phyloP scores from a whole-genome alignment of 2,797 vertebrate genomes.

The Poeciliopsis infans region DNA sequence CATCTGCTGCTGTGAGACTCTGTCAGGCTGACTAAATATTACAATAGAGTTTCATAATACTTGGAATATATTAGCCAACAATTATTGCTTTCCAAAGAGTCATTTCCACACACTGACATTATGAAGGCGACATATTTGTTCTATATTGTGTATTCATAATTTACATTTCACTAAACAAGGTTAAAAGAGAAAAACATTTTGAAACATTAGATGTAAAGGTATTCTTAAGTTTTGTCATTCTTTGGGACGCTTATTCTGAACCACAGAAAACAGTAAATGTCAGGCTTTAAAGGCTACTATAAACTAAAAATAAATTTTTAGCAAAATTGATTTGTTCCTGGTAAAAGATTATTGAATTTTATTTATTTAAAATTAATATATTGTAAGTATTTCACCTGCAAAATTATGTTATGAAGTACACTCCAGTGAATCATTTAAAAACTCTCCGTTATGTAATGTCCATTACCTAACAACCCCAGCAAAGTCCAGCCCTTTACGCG shows the following conservation, averaged over 20 bases:
- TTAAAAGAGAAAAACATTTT: background rate
- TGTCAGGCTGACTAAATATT: background rate
- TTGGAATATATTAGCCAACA: background rate
- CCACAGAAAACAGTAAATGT: background rate
- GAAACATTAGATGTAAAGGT: background rate
- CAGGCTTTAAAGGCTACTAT: background rate
- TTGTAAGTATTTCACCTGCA: background rate
- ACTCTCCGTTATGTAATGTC: too few relatives aligned
- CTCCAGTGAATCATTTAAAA: background rate
- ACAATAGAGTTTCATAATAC: background rate
- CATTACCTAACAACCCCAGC: too few relatives aligned
- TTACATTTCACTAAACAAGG: background rate
- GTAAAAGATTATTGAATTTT: background rate
- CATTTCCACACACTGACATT: background rate
- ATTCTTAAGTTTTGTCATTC: background rate
- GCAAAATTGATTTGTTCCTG: background rate
- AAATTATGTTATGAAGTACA: background rate
- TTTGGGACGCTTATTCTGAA: background rate
- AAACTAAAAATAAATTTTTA: background rate
- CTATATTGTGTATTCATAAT: background rate
- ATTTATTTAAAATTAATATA: background rate
- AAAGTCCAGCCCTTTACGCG: too few relatives aligned
- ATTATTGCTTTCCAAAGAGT: background rate
- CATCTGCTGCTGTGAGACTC: conserved; percentile 1
- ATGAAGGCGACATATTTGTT: background rate